Percentiles rank a stretch among this genome's conserved stretches.
These are phyloP conservation scores for Tenualosa ilisha DNA, from an alignment of 2,797 vertebrate species.

Conservation along the genomic window DNA sequence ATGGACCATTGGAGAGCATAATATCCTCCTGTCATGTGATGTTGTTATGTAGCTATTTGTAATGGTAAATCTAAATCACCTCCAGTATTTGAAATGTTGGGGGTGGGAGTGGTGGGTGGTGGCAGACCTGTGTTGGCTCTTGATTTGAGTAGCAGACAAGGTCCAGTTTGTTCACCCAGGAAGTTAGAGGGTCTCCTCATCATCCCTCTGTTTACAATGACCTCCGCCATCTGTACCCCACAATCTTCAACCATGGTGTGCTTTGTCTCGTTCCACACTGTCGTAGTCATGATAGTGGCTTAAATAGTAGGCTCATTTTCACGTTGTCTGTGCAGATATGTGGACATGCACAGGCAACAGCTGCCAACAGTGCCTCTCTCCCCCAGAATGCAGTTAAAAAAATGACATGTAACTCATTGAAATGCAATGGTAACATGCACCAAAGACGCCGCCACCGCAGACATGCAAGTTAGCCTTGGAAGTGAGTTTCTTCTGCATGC, in stretches of 20 bases:
- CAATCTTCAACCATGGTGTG: not conserved
- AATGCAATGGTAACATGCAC: conserved; percentile 1
- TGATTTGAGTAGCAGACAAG: conserved; percentile 2
- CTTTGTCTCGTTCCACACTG: not conserved
- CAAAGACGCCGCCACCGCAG: conserved; percentile 37
- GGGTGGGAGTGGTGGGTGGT: not conserved
- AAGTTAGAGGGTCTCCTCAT: conserved; percentile 6
- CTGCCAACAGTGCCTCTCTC: not conserved
- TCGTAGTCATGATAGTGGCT: not conserved
- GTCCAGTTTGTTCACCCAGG: conserved; percentile 21
- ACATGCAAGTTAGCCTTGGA: conserved; percentile 30
- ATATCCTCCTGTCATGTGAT: not conserved
- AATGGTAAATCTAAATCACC: not conserved
- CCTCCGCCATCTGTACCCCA: not conserved
- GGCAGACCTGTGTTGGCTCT: not conserved
- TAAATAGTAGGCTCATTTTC: not conserved
- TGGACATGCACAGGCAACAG: conserved; percentile 14
- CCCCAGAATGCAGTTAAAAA: not conserved
- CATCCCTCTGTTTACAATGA: conserved; percentile 13
- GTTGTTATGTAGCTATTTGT: not conserved
- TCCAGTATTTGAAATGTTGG: not conserved
- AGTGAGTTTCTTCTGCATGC: conserved; percentile 49
- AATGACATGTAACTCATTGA: not conserved
- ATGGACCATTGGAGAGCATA: not conserved
- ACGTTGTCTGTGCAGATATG: not conserved